These are phyloP conservation scores for Carassius auratus DNA, from an alignment of 2,113 vertebrate genomes.

Conservation along the genomic window DNA sequence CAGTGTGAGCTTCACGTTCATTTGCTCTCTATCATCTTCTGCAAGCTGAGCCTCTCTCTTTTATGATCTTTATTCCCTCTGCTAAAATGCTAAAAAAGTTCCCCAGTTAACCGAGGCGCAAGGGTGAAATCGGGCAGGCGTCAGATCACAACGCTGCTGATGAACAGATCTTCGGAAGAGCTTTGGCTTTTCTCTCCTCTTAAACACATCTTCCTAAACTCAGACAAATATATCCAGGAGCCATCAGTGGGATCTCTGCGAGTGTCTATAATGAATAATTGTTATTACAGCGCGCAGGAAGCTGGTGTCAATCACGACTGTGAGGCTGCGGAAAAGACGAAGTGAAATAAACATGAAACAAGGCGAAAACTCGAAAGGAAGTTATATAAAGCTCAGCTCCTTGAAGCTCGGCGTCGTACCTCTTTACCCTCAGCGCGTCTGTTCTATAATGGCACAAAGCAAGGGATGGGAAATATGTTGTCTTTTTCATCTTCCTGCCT, in stretches of 20 bases:
- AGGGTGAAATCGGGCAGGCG: constrained; percentile 65
- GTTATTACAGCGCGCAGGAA: constrained; percentile 76
- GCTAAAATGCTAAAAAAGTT: constrained; percentile 52
- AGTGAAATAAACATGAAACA: constrained; percentile 81
- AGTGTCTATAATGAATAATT: constrained; percentile 77
- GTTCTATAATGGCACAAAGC: constrained; percentile 81
- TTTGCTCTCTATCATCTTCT: constrained; percentile 37
- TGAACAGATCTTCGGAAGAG: constrained; percentile 69
- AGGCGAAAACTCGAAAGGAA: constrained; percentile 72
- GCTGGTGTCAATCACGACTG: constrained; percentile 76
- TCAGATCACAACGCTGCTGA: constrained; percentile 75
- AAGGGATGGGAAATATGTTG: constrained; percentile 74
- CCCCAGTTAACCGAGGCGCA: constrained; percentile 22
- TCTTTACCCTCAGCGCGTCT: constrained; percentile 80
- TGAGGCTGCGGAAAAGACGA: constrained; percentile 65
- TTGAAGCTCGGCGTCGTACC: constrained; percentile 79
- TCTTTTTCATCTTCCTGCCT: constrained; percentile 81
- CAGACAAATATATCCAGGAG: constrained; percentile 82
- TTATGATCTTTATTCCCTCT: constrained; percentile 78
- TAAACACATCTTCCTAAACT: constrained; percentile 78
- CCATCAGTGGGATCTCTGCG: constrained; percentile 74
- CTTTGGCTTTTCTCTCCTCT: constrained; percentile 72
- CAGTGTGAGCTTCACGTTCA: not conserved
- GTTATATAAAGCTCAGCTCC: constrained; percentile 81
- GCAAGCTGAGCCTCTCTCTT: constrained; percentile 74